A percentile compares a stretch with the other conserved stretches of the same genome.
Evolutionary conservation across 2,888 invertebrate species (phyloP).

Genomic region (Paralinhomoeus sp.): DNA sequence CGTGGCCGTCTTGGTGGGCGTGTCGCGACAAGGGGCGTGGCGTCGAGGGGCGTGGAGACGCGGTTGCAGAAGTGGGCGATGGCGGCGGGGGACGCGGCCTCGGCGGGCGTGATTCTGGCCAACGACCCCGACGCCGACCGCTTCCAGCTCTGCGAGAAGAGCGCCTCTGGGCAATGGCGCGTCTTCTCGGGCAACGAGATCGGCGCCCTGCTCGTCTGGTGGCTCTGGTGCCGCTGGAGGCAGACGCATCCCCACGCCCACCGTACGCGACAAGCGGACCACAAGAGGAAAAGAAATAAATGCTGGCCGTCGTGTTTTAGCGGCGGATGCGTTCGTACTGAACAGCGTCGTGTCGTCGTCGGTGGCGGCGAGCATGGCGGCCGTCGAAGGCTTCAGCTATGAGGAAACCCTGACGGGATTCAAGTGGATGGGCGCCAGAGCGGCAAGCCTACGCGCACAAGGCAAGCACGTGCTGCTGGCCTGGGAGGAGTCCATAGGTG

Average conservation of each 20-base stretch:
- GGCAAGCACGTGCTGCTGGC: slow-evolving; percentile 65
- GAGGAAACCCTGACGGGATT: slow-evolving; percentile 86
- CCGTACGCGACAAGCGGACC: background rate
- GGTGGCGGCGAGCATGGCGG: slow-evolving; percentile 58
- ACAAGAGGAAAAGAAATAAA: too few relatives aligned
- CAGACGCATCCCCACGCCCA: slow-evolving; percentile 26
- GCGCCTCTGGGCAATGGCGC: slow-evolving; percentile 48
- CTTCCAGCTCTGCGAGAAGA: slow-evolving; percentile 68
- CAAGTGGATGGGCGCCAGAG: slow-evolving; percentile 93
- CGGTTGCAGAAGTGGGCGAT: slow-evolving; percentile 45
- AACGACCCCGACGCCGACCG: slow-evolving; percentile 98
- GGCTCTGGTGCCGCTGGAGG: slow-evolving; percentile 45
- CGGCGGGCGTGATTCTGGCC: slow-evolving; percentile 55
- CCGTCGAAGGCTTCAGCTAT: slow-evolving; percentile 38
- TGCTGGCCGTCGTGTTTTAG: too few relatives aligned
- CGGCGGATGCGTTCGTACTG: slow-evolving; percentile 49
- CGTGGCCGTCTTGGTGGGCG: slow-evolving; percentile 41
- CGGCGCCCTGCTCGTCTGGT: slow-evolving; percentile 80
- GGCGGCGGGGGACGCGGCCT: slow-evolving; percentile 46
- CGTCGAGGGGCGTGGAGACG: slow-evolving; percentile 52
- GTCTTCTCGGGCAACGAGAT: slow-evolving; percentile 85
- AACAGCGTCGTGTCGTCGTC: slow-evolving; percentile 90
- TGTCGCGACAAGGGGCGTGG: slow-evolving; percentile 32
- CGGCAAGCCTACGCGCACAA: slow-evolving; percentile 44
- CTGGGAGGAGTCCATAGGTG: slow-evolving; percentile 86